Base-by-base conservation (phyloP, 2,797 vertebrate genomes). In the Cirrhinus molitorella region DNA sequence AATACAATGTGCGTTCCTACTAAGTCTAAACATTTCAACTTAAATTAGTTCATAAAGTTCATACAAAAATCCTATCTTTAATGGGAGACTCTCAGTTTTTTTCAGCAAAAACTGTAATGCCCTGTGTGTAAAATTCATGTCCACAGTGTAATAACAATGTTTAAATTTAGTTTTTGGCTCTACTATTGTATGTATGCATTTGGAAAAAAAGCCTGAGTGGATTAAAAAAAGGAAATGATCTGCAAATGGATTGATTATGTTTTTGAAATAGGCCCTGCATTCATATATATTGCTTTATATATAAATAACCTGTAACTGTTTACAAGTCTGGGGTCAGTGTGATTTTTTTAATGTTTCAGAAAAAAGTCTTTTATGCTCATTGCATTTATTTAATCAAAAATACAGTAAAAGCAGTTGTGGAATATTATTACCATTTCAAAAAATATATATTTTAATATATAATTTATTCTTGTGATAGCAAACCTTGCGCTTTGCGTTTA, bases 241-340 rank as follows among this genome's bases (percentile, higher is more conserved):
- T 45, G 79, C 8, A 57, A 70, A 70, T 47, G 16, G 68, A 71
- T 31, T 57, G n/a, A 21, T 57, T 57, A 21, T 55, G n/a, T 71
- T 70, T 59, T 31, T 45, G 5, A 21, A 40, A 66, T 78, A 83
- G 79, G 73, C 53, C 81, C 70, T 83, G 40, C 51, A 83, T 70
- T 75, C n/a, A 70, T 55, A 81, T 81, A 75, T 80, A 83, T 85
- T 88, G 85, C 85, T 87, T 87, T 45, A 65, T 78, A 72, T 73
- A 83, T 37, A 66, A 49, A 73, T 53, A 17, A 77, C 28, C 45
- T 55, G 21, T 57, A 23, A 40, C 21, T 23, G 11, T 40, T 75
- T 47, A 37, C 53, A n/a, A 37, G 65, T 74, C 34, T 59, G 9
- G 73, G n/a, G 13, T 25, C 16, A 25, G n/a, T 6, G 25, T 17